Evolutionary conservation across 2,113 vertebrate species (phyloP), one percentile per base, ranked within the genome.

Genomic region (Xenopus laevis): DNA sequence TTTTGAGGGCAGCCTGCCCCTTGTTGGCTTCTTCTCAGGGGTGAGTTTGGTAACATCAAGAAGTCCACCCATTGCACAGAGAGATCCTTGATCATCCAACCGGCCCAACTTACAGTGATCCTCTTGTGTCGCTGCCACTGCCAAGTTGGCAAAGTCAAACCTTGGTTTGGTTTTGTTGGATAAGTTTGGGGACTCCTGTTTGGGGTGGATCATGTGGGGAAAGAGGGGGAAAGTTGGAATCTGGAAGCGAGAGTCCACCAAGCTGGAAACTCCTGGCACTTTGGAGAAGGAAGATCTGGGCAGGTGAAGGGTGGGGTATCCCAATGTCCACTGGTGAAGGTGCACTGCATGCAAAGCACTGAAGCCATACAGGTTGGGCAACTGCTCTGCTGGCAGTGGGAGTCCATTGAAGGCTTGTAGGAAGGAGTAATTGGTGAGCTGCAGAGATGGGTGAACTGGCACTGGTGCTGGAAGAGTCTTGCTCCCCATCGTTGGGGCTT

Each of bases 111-210:
- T 96, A 61, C 89, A 86, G 0, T 92, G 94, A 77, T 98, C 97
- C 79, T 99, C 96, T 78, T 98, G 96, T 0, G 97, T 99, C 68
- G 97, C 97, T 0, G 97, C 97, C 55, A 95, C 86, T 0, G 97
- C 97, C 79, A 99, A 85, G 81, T 99, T 98, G 80, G 97, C 97
- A 83, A 98, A 99, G 88, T 99, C 97, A 71, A 99, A 99, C 17
- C 97, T 92, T 0, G 97, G 97, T 79, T 98, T 98, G 83, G 85
- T 92, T 86, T 97, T 99, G 71, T 89, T 86, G 0, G 80, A 87
- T 12, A 85, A 64, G 4, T 80, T 82, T 13, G 86, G 65, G 1
- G 87, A 81, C 71, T 96, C 94, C 6, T 94, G 93, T 81, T 95
- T 97, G 20, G 94, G 93, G 58, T 96, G 95, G 79, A 96, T 82